phyloP scores from a whole-genome alignment of 2,888 invertebrate genomes.

The Acholoe squamosa region DNA sequence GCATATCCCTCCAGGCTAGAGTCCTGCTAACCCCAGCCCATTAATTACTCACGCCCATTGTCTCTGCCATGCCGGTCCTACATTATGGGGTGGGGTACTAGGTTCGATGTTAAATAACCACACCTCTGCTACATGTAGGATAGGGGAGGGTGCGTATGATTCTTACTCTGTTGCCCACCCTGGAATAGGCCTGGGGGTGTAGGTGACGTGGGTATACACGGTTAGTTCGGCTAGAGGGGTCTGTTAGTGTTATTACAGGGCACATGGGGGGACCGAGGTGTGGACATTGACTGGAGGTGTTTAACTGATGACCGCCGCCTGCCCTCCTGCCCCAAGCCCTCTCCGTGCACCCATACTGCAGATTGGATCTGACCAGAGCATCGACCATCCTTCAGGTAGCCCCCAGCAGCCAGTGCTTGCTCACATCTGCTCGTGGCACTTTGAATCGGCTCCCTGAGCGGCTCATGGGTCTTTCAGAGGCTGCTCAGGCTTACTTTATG shows the following conservation, averaged over 20 bases:
- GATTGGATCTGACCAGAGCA: constrained; percentile 31
- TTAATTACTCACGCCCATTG: too few relatives aligned
- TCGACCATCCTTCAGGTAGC: background rate
- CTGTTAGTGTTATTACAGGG: constrained; percentile 40
- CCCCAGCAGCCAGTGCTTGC: too few relatives aligned
- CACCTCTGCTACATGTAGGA: background rate
- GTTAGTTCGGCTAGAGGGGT: background rate
- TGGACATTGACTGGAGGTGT: background rate
- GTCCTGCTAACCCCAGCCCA: too few relatives aligned
- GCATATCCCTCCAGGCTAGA: too few relatives aligned
- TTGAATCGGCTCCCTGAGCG: background rate
- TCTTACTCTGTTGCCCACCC: background rate
- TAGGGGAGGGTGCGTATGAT: background rate
- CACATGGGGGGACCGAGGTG: background rate
- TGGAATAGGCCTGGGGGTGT: background rate
- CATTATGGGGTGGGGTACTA: too few relatives aligned
- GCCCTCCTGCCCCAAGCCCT: constrained; percentile 18
- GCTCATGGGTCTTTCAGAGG: background rate
- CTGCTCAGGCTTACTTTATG: too few relatives aligned
- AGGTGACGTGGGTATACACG: background rate
- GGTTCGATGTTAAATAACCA: background rate
- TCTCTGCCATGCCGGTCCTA: too few relatives aligned
- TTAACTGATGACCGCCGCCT: constrained; percentile 55
- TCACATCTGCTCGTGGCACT: too few relatives aligned
- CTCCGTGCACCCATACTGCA: background rate